Evolutionary conservation across 1,140 invertebrate species (phyloP), one percentile per base, ranked within the genome.

Genomic region (Cydia amplana): DNA sequence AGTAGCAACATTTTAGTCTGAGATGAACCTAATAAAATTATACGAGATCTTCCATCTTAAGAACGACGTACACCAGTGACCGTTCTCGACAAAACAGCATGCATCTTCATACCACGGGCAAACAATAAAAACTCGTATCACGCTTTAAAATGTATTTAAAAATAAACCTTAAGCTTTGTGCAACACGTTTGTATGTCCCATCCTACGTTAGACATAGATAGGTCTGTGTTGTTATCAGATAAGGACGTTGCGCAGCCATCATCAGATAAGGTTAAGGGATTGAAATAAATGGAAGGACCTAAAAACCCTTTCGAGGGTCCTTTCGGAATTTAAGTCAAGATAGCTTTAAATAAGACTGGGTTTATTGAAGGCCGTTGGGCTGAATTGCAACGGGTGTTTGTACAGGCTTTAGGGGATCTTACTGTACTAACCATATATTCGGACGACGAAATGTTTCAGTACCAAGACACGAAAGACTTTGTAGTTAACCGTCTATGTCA

Each of bases 241-340:
- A 55, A 55, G 6, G n/a, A 55, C 1, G 51, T 9, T 9, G 51
- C 49, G 16, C 49, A 51, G n/a, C n/a, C 12, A n/a, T 32, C 16
- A 32, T 67, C 64, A 67, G 28, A 67, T 67, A 67, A 67, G 51
- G 51, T 55, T 32, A 67, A 28, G 64, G 64, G 28, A 36, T 36
- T 55, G 64, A 67, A 67, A 67, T 32, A 67, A 67, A 67, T 67
- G 64, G 28, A 67, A 18, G 64, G 64, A 32, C 25, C 64, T 67
- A 67, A 12, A 40, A 64, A 67, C 28, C 64, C 64, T 67, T 67
- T 67, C 64, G 25, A 67, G 23, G 25, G 28, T 49, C 14, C 64
- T 16, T 67, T 67, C n/a, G 12, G 12, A 67, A 67, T n/a, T 67
- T 32, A 55, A 55, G 51, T 67, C 64, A 67, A 67, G 64, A 67